Conservation (phyloP, 2,797 vertebrate genomes). For the Poecilia picta region DNA sequence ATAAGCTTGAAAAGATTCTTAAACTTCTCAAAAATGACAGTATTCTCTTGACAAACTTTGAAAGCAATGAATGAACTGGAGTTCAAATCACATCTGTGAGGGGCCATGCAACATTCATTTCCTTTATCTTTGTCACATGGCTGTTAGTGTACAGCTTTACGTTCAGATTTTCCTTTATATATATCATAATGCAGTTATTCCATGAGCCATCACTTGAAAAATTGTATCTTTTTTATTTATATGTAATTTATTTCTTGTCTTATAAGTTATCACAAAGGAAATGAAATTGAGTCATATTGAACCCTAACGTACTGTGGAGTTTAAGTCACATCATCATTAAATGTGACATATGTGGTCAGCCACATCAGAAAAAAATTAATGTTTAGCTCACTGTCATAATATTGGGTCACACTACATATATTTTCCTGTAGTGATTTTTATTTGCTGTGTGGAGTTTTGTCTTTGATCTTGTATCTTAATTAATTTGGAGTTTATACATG, state of each 20-base stretch:
- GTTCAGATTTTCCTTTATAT: background rate
- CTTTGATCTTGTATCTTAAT: background rate
- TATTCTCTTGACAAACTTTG: background rate
- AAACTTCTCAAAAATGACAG: constrained; percentile 1
- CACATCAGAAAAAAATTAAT: background rate
- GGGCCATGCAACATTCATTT: background rate
- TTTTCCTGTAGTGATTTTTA: background rate
- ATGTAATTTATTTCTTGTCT: background rate
- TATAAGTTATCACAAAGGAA: background rate
- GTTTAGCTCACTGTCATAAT: background rate
- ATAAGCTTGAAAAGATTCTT: background rate
- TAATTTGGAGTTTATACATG: background rate
- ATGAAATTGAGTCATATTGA: background rate
- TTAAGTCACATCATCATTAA: background rate
- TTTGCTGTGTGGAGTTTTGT: background rate
- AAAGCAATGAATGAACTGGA: background rate
- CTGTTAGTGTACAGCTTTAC: no score
- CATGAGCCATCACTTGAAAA: background rate
- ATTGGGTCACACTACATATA: background rate
- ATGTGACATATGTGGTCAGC: background rate
- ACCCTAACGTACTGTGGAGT: background rate
- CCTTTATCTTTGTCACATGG: background rate
- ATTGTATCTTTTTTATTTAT: background rate
- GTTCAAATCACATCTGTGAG: background rate
- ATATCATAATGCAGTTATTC: background rate